Base-by-base conservation (phyloP, 2,888 invertebrate genomes). In the Apodemia hepburni region DNA sequence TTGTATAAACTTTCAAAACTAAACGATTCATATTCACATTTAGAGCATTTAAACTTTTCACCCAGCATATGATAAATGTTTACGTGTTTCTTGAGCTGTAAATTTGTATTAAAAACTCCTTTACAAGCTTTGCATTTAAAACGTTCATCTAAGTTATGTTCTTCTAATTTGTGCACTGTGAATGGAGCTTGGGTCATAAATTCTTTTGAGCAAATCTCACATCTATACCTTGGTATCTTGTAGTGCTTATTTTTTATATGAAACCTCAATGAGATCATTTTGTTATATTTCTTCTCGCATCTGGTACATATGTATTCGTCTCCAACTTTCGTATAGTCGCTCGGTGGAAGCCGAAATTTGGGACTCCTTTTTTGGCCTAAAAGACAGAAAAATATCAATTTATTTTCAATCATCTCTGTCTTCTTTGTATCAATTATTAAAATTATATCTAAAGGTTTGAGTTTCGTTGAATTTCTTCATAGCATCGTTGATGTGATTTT, bases 51-150 rank as follows among this genome's bases (percentile, higher is more conserved):
- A 22, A 77, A 75, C 54, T 77, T 79, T 65, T 80, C 79, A 0
- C 89, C 89, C 0, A 89, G 67, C 87, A 87, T 88, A 22, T 89
- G 89, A 33, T 81, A 89, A 11, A 74, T 80, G 62, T 86, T 82
- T 0, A 76, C 82, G 33, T 89, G 89, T 22, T 78, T 82, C 0
- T 74, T 61, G 0, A 88, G 61, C 35, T 85, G 84, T 0, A 77
- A 70, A 66, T 81, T 79, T 0, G 81, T 79, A 67, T 85, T 86
- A 65, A 85, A 89, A 0, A 62, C 69, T 2, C 78, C 78, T 15
- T 81, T 82, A 69, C 89, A 89, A 0, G 89, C 90, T 63, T 83
- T 81, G 59, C 89, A 90, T 4, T 82, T 77, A 64, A 78, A 75
- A 4, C 88, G 71, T 0, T 87, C 84, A 57, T 89, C 89, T 0